Evolutionary conservation across 2,888 invertebrate species (phyloP).

Genomic region (Alviniconcha strummeri): DNA sequence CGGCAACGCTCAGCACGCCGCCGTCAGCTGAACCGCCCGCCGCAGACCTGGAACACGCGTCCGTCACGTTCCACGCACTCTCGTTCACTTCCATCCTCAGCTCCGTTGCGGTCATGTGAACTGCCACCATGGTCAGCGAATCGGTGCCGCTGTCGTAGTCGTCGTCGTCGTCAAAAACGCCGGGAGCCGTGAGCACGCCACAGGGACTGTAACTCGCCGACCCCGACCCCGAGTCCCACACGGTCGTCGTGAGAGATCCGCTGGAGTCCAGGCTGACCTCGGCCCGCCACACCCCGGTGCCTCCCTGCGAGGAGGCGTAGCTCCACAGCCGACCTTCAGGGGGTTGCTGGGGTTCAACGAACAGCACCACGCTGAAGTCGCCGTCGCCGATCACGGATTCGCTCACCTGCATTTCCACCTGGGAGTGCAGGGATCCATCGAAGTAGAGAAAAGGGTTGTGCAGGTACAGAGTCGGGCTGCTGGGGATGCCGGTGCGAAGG

Average conservation of each 20-base stretch:
- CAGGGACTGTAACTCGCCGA: neutral
- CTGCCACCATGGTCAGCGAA: neutral
- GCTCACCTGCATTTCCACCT: neutral
- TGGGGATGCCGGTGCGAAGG: neutral
- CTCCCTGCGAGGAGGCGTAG: neutral
- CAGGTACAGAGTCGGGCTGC: neutral
- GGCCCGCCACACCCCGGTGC: neutral
- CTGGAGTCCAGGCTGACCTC: neutral
- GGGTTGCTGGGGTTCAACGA: neutral
- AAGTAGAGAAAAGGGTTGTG: neutral
- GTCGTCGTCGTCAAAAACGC: neutral
- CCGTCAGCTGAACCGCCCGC: neutral
- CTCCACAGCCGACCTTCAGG: slow-evolving; percentile 9
- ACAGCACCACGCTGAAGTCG: neutral
- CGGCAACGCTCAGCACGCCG: neutral
- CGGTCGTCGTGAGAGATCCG: neutral
- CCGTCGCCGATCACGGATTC: neutral
- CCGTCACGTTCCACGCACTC: neutral
- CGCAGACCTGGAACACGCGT: neutral
- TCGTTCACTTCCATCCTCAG: neutral
- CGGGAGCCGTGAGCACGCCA: neutral
- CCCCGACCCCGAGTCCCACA: neutral
- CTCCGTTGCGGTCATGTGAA: neutral
- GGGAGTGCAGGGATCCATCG: neutral
- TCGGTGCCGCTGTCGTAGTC: too few relatives aligned